A percentile compares a stretch with the other conserved stretches of the same genome.
These are phyloP conservation scores for Acropora yongei DNA, from an alignment of 64 coral and sea anemone genomes.

Conservation along the genomic window DNA sequence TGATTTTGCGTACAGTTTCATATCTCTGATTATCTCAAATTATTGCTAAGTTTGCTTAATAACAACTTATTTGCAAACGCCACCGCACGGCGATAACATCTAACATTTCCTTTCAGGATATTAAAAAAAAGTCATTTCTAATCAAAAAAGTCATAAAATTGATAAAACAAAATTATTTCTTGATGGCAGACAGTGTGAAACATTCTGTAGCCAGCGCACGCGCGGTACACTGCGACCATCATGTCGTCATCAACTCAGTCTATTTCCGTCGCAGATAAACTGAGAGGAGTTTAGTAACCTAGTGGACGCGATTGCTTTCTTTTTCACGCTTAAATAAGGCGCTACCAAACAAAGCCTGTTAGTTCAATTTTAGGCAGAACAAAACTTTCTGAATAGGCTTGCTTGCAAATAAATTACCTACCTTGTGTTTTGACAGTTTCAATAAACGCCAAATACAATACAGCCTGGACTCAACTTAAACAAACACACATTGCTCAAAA, in stretches of 20 bases:
- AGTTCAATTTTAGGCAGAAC: conserved; percentile 11
- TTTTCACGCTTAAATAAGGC: neutral
- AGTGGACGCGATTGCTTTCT: neutral
- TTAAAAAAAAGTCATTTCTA: conserved; percentile 32
- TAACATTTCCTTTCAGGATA: conserved; percentile 19
- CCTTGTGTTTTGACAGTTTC: conserved; percentile 28
- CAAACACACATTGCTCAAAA: conserved; percentile 62
- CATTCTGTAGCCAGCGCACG: neutral
- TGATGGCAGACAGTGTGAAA: neutral
- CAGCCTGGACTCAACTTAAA: conserved; percentile 18
- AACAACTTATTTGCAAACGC: neutral
- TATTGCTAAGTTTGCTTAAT: neutral
- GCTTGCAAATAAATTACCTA: conserved; percentile 51
- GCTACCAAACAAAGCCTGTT: conserved; percentile 9
- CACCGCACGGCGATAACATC: conserved; percentile 5
- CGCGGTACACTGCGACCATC: too few species aligned
- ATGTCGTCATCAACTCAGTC: neutral
- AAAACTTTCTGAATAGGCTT: conserved; percentile 25
- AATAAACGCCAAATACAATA: conserved; percentile 28
- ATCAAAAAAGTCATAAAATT: neutral
- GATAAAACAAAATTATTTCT: conserved; percentile 17
- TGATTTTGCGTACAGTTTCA: neutral
- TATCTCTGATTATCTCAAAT: neutral
- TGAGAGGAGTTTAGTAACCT: conserved; percentile 7
- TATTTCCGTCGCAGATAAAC: conserved; percentile 41